Percentiles rank a stretch among this genome's conserved stretches.
phyloP scores from a whole-genome alignment of 2,888 invertebrate species.

The Scotopteryx bipunctaria region DNA sequence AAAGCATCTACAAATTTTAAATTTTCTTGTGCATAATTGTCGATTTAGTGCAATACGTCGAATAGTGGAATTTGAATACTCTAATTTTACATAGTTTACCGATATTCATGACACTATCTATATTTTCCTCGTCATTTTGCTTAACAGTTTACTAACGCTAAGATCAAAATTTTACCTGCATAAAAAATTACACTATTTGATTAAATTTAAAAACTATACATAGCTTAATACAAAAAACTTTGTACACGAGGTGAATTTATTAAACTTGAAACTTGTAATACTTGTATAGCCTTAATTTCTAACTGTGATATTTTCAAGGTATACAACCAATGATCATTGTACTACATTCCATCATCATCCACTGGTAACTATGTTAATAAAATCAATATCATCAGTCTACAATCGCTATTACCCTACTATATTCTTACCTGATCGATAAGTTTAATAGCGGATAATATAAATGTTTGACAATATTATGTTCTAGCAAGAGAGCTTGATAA shows the following conservation, averaged over 20 bases:
- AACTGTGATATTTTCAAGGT: neutral
- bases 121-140: neutral
- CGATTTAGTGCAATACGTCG: conserved; percentile 13
- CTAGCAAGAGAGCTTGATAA: too few species aligned
- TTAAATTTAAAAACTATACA: neutral
- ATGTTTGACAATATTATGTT: too few species aligned
- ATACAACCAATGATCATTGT: neutral
- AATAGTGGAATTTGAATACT: conserved; percentile 1
- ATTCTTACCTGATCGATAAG: too few species aligned
- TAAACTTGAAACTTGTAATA: conserved; percentile 10
- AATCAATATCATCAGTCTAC: too few species aligned
- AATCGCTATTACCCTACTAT: too few species aligned
- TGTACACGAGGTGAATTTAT: conserved; percentile 20
- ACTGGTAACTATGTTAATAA: neutral
- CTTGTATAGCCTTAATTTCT: too few species aligned
- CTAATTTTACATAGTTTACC: conserved; percentile 1
- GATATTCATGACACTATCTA: neutral
- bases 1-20: conserved; percentile 1
- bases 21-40: conserved; percentile 23
- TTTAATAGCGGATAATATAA: too few species aligned
- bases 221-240: conserved; percentile 5
- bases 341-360: neutral
- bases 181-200: neutral
- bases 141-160: neutral
- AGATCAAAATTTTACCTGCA: neutral